A percentile compares a stretch with the other conserved stretches of the same genome.
These are phyloP conservation scores for Diaphora mendica DNA, from an alignment of 2,888 invertebrate species.

Conservation along the genomic window DNA sequence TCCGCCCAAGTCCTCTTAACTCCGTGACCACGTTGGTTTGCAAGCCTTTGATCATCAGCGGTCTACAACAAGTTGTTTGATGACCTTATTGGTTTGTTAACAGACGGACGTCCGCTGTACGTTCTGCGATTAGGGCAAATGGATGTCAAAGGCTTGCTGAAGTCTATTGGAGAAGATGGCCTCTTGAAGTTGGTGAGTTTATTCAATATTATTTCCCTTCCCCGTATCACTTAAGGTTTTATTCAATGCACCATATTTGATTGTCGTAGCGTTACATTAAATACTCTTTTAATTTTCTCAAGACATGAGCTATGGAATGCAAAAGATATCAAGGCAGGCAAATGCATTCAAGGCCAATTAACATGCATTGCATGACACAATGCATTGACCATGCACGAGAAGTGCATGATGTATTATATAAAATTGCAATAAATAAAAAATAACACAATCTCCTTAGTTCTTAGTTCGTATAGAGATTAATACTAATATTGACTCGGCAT, in stretches of 20 bases:
- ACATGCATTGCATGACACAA: too few species aligned
- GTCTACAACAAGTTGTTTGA: neutral
- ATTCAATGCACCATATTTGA: neutral
- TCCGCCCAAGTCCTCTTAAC: too few species aligned
- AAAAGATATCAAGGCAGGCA: too few species aligned
- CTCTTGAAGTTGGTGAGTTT: conserved; percentile 92
- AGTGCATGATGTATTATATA: too few species aligned
- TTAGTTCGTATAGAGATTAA: too few species aligned
- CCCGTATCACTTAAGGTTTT: neutral
- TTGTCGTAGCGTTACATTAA: neutral
- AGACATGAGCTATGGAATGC: neutral
- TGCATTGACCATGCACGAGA: too few species aligned
- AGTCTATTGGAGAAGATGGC: conserved; percentile 96
- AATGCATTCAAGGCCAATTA: too few species aligned
- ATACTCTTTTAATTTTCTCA: neutral
- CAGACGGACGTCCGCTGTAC: conserved; percentile 96
- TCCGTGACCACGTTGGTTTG: neutral
- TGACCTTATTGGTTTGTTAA: neutral
- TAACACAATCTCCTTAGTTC: too few species aligned
- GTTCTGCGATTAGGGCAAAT: conserved; percentile 96
- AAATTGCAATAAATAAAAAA: too few species aligned
- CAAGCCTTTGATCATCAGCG: too few species aligned
- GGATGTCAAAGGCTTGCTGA: conserved; percentile 98
- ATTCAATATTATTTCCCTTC: neutral
- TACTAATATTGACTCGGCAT: too few species aligned